Evolutionary conservation across 2,888 invertebrate species (phyloP).

Genomic region (Leptothorax acervorum): DNA sequence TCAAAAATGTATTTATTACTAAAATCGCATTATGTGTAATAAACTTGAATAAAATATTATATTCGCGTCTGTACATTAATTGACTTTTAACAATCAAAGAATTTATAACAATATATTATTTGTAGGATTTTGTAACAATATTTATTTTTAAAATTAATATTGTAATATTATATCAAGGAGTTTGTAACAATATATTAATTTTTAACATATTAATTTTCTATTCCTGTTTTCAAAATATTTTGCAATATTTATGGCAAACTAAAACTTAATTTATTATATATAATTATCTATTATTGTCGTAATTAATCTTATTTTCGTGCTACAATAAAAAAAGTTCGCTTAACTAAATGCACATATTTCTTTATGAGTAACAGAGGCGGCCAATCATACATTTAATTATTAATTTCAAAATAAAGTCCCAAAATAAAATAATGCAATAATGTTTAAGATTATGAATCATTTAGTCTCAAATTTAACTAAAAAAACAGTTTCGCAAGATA

Average conservation of each 20-base stretch:
- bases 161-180: neutral
- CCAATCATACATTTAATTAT: neutral
- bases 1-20: neutral
- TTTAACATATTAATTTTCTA: neutral
- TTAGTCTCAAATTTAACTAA: neutral
- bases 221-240: neutral
- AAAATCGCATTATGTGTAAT: neutral
- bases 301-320: neutral
- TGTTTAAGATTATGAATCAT: neutral
- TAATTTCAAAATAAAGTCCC: neutral
- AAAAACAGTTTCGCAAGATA: neutral
- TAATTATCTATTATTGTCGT: neutral
- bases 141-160: no score
- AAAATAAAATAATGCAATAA: neutral
- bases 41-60: slow-evolving; percentile 6
- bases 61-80: neutral
- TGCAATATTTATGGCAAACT: neutral
- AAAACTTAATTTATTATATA: slow-evolving; percentile 15
- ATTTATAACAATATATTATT: neutral
- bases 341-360: neutral
- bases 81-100: neutral
- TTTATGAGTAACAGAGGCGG: neutral
- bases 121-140: no score
- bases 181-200: neutral
- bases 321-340: neutral